These are phyloP conservation scores for Tenodera sinensis DNA, from an alignment of 2,888 invertebrate genomes.

Conservation along the genomic window DNA sequence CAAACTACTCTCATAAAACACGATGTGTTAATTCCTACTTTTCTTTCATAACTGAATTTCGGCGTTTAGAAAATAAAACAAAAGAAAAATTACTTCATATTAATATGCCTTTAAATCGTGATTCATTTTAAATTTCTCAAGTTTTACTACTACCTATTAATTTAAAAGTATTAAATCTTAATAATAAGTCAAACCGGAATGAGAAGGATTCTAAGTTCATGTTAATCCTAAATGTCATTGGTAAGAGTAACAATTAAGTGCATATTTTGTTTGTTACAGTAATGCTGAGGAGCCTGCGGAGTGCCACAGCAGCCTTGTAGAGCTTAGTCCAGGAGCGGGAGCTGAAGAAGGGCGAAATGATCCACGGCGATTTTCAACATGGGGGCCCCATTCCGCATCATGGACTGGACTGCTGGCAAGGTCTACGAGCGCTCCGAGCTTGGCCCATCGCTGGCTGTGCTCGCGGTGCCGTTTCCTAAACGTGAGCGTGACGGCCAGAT, in stretches of 20 bases:
- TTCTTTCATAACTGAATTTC: too few species aligned
- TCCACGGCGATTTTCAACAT: slow-evolving; percentile 23
- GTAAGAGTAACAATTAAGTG: background rate
- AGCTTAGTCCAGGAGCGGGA: slow-evolving; percentile 12
- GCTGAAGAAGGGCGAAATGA: background rate
- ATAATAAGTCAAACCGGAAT: too few species aligned
- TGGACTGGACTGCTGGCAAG: slow-evolving; percentile 19
- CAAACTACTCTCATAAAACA: too few species aligned
- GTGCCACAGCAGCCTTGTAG: slow-evolving; percentile 26
- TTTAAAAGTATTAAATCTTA: too few species aligned
- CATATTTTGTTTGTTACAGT: background rate
- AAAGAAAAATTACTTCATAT: too few species aligned
- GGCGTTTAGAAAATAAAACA: too few species aligned
- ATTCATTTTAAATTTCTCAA: too few species aligned
- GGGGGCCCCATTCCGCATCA: slow-evolving; percentile 7
- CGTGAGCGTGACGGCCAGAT: slow-evolving; percentile 37
- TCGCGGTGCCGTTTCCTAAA: slow-evolving; percentile 40
- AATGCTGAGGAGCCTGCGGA: background rate
- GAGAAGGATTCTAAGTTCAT: too few species aligned
- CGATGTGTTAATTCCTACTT: too few species aligned
- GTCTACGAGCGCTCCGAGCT: slow-evolving; percentile 34
- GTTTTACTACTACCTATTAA: too few species aligned
- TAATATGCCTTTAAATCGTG: too few species aligned
- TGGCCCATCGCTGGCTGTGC: slow-evolving; percentile 43
- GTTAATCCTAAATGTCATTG: too few species aligned